Evolutionary conservation across 2,113 vertebrate genomes (phyloP), one percentile per base, ranked within the genome.

Genomic region (Myotis lucifugus): DNA sequence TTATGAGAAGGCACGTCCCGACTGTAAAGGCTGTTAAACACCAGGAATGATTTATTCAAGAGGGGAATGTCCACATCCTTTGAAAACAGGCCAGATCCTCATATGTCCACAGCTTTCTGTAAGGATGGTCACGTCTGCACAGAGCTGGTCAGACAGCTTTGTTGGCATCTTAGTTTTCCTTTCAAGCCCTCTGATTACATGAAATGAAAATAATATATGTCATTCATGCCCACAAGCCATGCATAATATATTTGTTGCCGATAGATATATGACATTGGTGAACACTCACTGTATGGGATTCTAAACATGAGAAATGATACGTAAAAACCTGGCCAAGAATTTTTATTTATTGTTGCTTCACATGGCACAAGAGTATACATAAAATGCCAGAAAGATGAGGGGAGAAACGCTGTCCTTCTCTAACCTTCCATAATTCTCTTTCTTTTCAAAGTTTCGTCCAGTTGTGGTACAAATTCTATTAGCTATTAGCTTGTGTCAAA

Each of bases 1-100:
- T 95, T 88, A 94, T 89, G 95, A 88, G 97, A 93, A 93, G 83
- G 85, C 52, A 95, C 25, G 21, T 92, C 34, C 50, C 52, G 56
- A 74, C 15, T 72, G n/a, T 59, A 88, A 95, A 92, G 69, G 61
- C 37, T 83, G 67, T 94, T 90, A 93, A 94, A 78, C 46, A 69
- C 85, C 23, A 83, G 37, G 46, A 61, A 87, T 54, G 85, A 95
- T 83, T 93, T 93, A 95, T 95, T 93, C 92, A 90, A 90, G 54
- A 73, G 46, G 84, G 66, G 42, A 56, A 84, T 42, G 52, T 21
- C 59, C 40, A 27, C 0, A 64, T 27, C 64, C 78, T 95, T 94
- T 95, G 95, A 84, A 95, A 88, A 59, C 17, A 56, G 17, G 70
- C 73, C 93, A 76, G 92, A 79, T n/a, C 29, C 73, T 67, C 88